Evolutionary conservation across 30 jellyfish, hydroid and myxozoan genomes (phyloP).

Genomic region (Aurelia sp.): DNA sequence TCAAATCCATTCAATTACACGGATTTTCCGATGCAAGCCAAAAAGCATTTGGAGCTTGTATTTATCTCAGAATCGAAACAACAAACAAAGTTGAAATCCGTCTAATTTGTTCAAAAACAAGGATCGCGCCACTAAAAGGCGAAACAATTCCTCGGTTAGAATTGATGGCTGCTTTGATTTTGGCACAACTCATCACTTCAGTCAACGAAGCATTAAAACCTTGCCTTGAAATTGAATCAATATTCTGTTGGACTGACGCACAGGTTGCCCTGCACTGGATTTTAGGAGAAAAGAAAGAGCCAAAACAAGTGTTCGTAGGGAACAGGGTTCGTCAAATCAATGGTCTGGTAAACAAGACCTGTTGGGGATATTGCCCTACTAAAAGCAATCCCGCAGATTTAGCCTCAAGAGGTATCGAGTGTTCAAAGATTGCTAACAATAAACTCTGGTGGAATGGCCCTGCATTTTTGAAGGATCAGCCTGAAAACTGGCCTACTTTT

Average conservation of each 20-base stretch:
- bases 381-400: slow-evolving; percentile 3
- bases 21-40: too few species aligned
- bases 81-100: too few species aligned
- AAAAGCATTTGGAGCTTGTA: too few species aligned
- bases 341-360: neutral
- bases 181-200: slow-evolving; percentile 1
- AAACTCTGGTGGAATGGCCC: slow-evolving; percentile 26
- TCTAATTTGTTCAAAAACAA: too few species aligned
- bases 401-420: neutral
- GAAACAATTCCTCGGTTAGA: slow-evolving; percentile 32
- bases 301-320: neutral
- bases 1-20: too few species aligned
- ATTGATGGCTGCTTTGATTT: slow-evolving; percentile 1
- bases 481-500: neutral
- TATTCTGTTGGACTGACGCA: slow-evolving; percentile 20
- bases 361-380: slow-evolving; percentile 14
- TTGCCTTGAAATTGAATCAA: neutral
- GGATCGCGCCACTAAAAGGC: neutral
- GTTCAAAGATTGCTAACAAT: neutral
- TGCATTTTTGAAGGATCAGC: neutral
- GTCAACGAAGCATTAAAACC: neutral
- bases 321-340: neutral
- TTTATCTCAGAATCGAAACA: too few species aligned
- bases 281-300: neutral
- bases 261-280: slow-evolving; percentile 30